A percentile compares a stretch with the other conserved stretches of the same genome.
Conservation (phyloP, 2,888 invertebrate species). For the Drosophila recens region DNA sequence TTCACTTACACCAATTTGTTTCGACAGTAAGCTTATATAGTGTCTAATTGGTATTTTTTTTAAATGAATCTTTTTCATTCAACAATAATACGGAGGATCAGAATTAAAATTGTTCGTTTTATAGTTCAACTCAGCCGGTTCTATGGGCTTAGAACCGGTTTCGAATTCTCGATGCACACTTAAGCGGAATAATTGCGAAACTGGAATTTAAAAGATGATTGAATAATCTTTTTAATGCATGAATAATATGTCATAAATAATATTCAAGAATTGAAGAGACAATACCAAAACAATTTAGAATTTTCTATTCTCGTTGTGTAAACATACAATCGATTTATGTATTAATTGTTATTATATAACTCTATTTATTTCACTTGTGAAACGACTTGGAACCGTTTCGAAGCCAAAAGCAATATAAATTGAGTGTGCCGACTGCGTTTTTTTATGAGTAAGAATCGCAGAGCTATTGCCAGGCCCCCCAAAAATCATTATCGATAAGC, state of each 20-base stretch:
- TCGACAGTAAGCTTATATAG: not conserved
- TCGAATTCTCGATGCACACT: not conserved
- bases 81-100: not conserved
- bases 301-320: not conserved
- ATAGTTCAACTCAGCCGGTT: not conserved
- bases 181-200: not conserved
- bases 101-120: not conserved
- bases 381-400: not conserved
- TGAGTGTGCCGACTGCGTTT: not conserved
- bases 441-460: conserved; percentile 8
- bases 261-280: not conserved
- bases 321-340: not conserved
- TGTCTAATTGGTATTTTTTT: not conserved
- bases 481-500: conserved; percentile 10
- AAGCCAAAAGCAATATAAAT: not conserved
- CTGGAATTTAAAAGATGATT: not conserved
- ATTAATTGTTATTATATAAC: conserved; percentile 2
- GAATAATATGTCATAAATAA: not conserved
- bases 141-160: not conserved
- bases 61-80: not conserved
- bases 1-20: no score
- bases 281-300: not conserved
- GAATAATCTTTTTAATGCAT: not conserved
- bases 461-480: conserved; percentile 7
- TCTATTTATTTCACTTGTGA: not conserved